Conservation (phyloP, 2,888 invertebrate species). For the Troides helena region DNA sequence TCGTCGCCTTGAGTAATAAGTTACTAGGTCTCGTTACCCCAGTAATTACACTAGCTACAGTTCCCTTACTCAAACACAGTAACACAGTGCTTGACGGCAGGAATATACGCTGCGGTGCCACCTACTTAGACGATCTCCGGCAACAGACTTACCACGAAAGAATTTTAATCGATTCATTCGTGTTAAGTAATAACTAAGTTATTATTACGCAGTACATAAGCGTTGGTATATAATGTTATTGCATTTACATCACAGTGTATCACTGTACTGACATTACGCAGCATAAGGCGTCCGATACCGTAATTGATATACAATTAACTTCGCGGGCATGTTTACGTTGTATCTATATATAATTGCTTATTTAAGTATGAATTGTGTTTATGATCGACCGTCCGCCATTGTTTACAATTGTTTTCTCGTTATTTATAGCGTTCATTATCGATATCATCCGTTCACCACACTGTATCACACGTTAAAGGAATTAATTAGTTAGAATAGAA, state of each 20-base stretch:
- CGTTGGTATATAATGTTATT: slow-evolving; percentile 1
- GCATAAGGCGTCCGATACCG: not conserved
- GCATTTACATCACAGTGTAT: slow-evolving; percentile 5
- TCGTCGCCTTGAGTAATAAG: too few relatives aligned
- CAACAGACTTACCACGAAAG: too few relatives aligned
- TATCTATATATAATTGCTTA: not conserved
- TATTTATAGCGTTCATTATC: not conserved
- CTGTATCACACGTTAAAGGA: not conserved
- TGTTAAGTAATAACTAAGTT: not conserved
- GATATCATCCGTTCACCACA: not conserved
- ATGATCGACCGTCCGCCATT: not conserved
- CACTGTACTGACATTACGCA: not conserved
- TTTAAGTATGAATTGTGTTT: slow-evolving; percentile 6
- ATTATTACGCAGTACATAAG: not conserved
- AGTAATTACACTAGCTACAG: too few relatives aligned
- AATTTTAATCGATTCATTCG: not conserved
- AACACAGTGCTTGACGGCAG: too few relatives aligned
- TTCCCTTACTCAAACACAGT: too few relatives aligned
- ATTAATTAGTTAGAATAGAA: not conserved
- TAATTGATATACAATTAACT: slow-evolving; percentile 10
- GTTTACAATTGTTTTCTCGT: not conserved
- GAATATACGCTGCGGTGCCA: too few relatives aligned
- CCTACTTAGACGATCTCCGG: too few relatives aligned
- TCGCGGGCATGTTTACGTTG: slow-evolving; percentile 3
- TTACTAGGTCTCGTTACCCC: too few relatives aligned